Evolutionary conservation across 2,888 invertebrate genomes (phyloP), one percentile per base, ranked within the genome.

Genomic region (Petrolisthes cinctipes): DNA sequence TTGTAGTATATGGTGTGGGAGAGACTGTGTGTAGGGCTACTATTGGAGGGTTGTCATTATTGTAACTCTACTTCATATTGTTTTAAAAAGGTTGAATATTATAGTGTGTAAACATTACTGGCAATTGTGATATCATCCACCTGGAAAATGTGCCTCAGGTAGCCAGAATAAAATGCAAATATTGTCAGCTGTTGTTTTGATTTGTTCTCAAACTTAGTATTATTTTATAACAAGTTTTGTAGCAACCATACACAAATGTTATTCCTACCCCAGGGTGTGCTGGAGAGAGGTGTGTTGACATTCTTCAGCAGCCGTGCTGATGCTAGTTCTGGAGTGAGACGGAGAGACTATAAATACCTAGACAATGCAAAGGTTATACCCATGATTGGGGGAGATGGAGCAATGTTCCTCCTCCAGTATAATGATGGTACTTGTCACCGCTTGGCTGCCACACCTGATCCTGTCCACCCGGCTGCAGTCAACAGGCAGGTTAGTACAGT

Each of bases 221-320:
- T 20, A 79, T 51, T 82, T 85, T 73, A 37, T 1, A 37, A 37
- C 37, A 37, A 37, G 23, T 4, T 51, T 14, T 6, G 11, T 78
- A 9, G 23, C 37, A 73, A 14, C 23, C 20, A 9, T 7, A 37
- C 2, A 2, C 37, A 37, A 37, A 37, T 37, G 37, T 37, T 37
- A 17, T 61, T 82, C 14, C n/a, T 17, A 4, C 88, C 90, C 0
- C 91, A 95, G 94, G 95, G 94, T 61, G 95, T 95, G 0, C 92
- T 95, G 0, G 95, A 95, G 91, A 94, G 95, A 90, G 95, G 95
- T 4, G 95, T 95, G 4, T 92, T 95, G 0, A 94, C 95, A 0
- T 95, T 95, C 93, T 94, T 94, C 93, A 93, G 93, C 68, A 94
- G 93, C 0, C 93, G 95, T 37, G 95, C 94, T 0, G 95, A 95